Conservation (phyloP, 2,797 vertebrate species). For the Poecile montanus region DNA sequence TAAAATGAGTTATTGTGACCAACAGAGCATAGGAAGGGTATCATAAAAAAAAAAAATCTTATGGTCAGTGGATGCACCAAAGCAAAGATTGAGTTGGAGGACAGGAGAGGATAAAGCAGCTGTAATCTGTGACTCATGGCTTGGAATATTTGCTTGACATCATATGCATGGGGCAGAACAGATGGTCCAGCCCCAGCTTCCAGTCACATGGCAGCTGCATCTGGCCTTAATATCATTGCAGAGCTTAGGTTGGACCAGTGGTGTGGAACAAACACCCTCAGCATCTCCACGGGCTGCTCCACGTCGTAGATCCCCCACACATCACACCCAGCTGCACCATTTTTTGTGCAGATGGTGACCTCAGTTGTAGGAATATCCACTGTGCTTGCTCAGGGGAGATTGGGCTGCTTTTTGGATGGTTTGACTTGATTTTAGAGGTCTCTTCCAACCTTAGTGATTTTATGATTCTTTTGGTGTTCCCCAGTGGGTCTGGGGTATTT, state of each 20-base stretch:
- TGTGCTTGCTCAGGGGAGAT: neutral
- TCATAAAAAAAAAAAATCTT: neutral
- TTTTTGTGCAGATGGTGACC: neutral
- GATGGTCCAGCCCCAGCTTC: slow-evolving; percentile 18
- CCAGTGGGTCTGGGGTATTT: neutral
- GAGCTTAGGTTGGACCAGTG: neutral
- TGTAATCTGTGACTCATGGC: neutral
- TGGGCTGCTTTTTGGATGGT: neutral
- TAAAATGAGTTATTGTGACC: neutral
- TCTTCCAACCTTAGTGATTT: neutral
- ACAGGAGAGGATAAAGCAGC: neutral
- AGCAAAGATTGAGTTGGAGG: neutral
- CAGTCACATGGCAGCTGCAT: neutral
- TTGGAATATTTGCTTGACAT: slow-evolving; percentile 13
- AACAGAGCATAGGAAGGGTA: neutral
- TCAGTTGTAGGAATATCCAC: neutral
- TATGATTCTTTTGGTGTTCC: neutral
- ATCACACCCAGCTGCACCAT: neutral
- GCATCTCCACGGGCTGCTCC: neutral
- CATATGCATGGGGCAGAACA: neutral
- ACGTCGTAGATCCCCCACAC: neutral
- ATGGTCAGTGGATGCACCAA: rapidly evolving
- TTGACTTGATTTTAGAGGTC: neutral
- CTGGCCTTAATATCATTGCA: neutral
- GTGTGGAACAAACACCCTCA: neutral